Percentiles rank a stretch among this genome's conserved stretches.
phyloP scores from a whole-genome alignment of 2,797 vertebrate genomes.

The Petrocephalus sullivani region DNA sequence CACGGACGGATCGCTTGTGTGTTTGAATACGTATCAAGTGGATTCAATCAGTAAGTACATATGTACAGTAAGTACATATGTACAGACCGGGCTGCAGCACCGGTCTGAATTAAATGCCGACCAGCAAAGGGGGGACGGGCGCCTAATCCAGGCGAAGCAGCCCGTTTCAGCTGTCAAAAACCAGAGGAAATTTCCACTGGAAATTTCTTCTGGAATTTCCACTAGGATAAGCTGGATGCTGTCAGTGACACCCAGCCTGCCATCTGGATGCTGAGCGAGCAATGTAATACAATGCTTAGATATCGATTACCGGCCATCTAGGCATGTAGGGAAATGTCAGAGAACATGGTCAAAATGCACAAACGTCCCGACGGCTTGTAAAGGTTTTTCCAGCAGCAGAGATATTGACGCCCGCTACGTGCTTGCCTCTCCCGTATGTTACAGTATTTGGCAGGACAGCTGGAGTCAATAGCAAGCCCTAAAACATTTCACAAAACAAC shows the following conservation, averaged over 20 bases:
- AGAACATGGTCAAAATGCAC: neutral
- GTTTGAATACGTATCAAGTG: neutral
- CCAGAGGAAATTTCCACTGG: neutral
- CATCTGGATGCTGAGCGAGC: neutral
- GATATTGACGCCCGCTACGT: neutral
- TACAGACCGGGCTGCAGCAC: neutral
- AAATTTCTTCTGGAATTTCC: neutral
- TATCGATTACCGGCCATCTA: neutral
- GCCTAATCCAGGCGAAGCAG: neutral
- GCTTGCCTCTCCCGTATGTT: neutral
- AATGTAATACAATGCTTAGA: neutral
- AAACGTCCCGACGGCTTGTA: neutral
- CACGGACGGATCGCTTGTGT: neutral
- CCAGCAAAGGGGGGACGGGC: neutral
- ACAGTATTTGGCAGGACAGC: slow-evolving; percentile 1
- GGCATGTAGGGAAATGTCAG: neutral
- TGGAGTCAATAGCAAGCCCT: neutral
- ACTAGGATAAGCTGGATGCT: neutral
- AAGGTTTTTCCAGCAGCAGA: neutral
- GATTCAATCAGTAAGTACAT: neutral
- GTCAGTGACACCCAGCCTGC: neutral
- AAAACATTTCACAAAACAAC: neutral
- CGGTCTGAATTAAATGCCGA: neutral
- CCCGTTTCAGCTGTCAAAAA: neutral
- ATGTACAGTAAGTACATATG: neutral